These are phyloP conservation scores for Aurelia sp. DNA, from an alignment of 30 jellyfish, hydroid and myxozoan genomes.

Conservation along the genomic window DNA sequence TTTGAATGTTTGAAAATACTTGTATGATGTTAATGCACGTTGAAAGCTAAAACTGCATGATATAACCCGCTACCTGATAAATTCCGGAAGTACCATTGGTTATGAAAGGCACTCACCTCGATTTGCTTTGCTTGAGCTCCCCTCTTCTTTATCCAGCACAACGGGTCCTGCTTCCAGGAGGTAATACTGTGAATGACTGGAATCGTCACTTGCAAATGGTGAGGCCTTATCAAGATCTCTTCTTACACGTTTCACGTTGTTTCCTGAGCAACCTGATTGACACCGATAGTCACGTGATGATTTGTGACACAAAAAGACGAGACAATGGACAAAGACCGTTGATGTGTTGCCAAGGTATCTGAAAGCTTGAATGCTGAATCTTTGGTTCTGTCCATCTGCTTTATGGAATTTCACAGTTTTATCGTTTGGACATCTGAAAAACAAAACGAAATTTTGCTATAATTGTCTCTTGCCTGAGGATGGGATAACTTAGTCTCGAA, in stretches of 20 bases:
- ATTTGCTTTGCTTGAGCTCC: not conserved
- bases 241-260: slow-evolving; percentile 29
- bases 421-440: slow-evolving; percentile 50
- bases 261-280: slow-evolving; percentile 63
- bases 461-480: too few species aligned
- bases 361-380: slow-evolving; percentile 57
- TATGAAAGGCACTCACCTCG: not conserved
- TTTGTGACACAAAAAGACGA: slow-evolving; percentile 42
- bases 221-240: slow-evolving; percentile 23
- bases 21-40: too few species aligned
- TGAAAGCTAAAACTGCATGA: too few species aligned
- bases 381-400: not conserved
- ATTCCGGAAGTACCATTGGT: too few species aligned
- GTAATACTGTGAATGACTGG: slow-evolving; percentile 7
- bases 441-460: not conserved
- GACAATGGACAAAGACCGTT: slow-evolving; percentile 54
- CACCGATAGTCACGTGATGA: slow-evolving; percentile 54
- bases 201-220: not conserved
- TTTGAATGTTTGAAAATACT: too few species aligned
- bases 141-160: not conserved
- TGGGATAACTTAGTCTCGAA: too few species aligned
- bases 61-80: too few species aligned
- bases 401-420: slow-evolving; percentile 27
- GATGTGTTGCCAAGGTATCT: slow-evolving; percentile 7
- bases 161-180: slow-evolving; percentile 47